Conservation (phyloP, 2,113 vertebrate genomes). For the Pachyramphus minor region DNA sequence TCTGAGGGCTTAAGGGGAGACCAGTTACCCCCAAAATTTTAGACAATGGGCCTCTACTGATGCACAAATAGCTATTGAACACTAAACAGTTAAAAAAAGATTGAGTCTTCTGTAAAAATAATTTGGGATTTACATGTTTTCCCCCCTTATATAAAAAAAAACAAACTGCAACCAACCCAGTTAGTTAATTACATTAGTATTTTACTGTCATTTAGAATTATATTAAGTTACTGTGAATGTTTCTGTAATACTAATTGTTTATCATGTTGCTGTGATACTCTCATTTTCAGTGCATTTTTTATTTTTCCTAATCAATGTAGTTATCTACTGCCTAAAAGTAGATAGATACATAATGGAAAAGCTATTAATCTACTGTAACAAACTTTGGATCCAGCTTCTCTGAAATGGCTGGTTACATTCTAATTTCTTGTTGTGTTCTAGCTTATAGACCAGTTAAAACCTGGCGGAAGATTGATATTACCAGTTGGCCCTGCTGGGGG, state of each 20-base stretch:
- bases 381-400: conserved; percentile 5
- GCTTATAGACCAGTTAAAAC: conserved; percentile 98
- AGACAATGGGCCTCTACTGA: not conserved
- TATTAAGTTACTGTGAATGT: not conserved
- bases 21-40: not conserved
- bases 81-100: not conserved
- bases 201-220: not conserved
- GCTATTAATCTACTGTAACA: not conserved
- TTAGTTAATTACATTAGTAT: not conserved
- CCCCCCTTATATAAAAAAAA: not conserved
- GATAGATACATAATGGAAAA: not conserved
- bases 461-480: conserved; percentile 94
- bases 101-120: not conserved
- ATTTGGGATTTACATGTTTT: not conserved
- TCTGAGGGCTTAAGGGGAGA: not conserved
- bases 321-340: not conserved
- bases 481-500: conserved; percentile 96
- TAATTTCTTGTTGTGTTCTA: conserved; percentile 70
- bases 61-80: not conserved
- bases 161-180: not conserved
- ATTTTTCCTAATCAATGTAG: not conserved
- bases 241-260: not conserved
- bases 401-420: conserved; percentile 31
- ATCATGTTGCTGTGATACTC: not conserved
- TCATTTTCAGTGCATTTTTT: not conserved